phyloP scores from a whole-genome alignment of 2,797 vertebrate genomes.

The Myotis daubentonii region DNA sequence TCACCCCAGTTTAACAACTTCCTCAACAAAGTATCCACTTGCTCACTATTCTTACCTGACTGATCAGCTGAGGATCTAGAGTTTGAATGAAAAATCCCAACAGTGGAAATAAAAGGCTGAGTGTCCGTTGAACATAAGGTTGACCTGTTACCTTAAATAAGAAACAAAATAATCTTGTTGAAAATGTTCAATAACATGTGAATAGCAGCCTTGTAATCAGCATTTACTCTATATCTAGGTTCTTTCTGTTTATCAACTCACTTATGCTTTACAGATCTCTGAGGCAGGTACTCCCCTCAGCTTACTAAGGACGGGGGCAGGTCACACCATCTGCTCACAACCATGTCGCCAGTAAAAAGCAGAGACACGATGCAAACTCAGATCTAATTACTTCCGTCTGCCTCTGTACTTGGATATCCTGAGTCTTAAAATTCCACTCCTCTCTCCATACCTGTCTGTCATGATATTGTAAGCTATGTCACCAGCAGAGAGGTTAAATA shows the following conservation, averaged over 20 bases:
- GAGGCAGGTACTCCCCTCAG: background rate
- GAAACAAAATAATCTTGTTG: conserved; percentile 1
- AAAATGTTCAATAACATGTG: background rate
- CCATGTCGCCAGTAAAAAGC: background rate
- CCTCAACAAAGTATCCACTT: background rate
- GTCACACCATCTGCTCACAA: conserved; percentile 5
- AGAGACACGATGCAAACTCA: background rate
- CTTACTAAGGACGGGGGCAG: background rate
- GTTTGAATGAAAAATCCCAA: conserved; percentile 88
- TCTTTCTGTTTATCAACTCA: background rate
- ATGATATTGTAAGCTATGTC: background rate
- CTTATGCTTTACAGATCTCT: background rate
- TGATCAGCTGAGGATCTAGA: conserved; percentile 87
- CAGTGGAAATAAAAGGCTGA: conserved; percentile 89
- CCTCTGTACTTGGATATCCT: background rate
- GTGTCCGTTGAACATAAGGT: conserved; percentile 86
- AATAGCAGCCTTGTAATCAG: background rate
- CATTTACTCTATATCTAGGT: background rate
- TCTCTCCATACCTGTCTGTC: background rate
- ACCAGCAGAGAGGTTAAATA: background rate
- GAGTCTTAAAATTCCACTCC: background rate
- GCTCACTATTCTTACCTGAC: conserved; percentile 87
- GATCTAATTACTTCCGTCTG: background rate
- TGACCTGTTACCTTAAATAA: conserved; percentile 87
- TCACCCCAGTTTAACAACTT: background rate